phyloP scores from a whole-genome alignment of 1,140 invertebrate genomes.

The Drosophila insularis region DNA sequence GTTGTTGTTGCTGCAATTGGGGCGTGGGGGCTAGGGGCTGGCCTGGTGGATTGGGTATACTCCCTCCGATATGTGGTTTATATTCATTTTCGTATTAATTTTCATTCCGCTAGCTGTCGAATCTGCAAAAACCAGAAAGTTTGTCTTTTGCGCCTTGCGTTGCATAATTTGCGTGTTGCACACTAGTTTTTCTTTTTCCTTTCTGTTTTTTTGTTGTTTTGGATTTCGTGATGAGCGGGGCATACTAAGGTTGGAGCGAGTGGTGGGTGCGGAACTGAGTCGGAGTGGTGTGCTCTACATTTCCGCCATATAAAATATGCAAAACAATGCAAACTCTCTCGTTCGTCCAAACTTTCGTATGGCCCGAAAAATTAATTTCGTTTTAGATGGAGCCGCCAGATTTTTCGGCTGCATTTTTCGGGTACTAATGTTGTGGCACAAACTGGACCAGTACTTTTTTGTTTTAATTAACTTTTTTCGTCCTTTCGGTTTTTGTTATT shows the following conservation, averaged over 20 bases:
- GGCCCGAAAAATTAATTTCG: conserved; percentile 69
- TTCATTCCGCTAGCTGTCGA: conserved; percentile 71
- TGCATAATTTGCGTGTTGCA: conserved; percentile 76
- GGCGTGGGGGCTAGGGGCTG: conserved; percentile 10
- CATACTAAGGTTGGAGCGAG: conserved; percentile 30
- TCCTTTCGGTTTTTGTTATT: conserved; percentile 13
- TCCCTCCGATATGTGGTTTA: conserved; percentile 21
- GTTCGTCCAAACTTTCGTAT: conserved; percentile 57
- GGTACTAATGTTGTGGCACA: conserved; percentile 68
- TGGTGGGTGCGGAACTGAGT: neutral
- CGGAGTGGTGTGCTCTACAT: conserved; percentile 37
- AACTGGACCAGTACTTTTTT: conserved; percentile 12
- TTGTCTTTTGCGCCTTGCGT: conserved; percentile 73
- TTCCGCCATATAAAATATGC: conserved; percentile 77
- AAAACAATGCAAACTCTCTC: conserved; percentile 74
- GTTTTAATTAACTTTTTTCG: neutral
- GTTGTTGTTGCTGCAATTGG: conserved; percentile 38
- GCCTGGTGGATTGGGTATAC: conserved; percentile 5
- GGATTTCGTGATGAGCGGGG: conserved; percentile 18
- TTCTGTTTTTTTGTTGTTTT: conserved; percentile 19
- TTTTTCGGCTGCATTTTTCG: conserved; percentile 64
- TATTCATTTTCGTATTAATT: conserved; percentile 72
- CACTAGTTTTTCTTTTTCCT: conserved; percentile 28
- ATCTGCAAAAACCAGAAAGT: conserved; percentile 66
- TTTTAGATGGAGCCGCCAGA: conserved; percentile 63